Conservation (phyloP, 2,797 vertebrate species). For the Mormyrus hasselquistii region DNA sequence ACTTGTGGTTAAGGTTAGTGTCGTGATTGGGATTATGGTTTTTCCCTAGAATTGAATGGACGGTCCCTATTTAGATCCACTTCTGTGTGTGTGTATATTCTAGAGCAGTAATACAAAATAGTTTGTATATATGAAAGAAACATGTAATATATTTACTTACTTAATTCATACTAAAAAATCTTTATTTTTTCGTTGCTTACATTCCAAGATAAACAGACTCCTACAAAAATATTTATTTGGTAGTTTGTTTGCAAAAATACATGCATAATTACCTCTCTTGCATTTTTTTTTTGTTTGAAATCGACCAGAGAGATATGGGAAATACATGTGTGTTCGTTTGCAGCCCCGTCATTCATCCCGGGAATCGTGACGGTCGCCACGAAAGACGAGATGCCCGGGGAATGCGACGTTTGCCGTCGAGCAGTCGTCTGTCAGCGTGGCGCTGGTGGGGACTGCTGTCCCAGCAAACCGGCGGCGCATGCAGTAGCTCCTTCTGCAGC, state of each 20-base stretch:
- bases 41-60: no score
- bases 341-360: slow-evolving; percentile 36
- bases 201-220: background rate
- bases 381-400: background rate
- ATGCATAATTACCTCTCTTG: background rate
- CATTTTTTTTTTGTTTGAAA: background rate
- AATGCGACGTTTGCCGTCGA: background rate
- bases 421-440: background rate
- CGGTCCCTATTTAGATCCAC: no score
- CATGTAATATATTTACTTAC: background rate
- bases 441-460: background rate
- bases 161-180: background rate
- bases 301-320: background rate
- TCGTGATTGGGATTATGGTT: no score
- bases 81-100: background rate
- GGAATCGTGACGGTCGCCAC: background rate
- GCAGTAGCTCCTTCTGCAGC: background rate
- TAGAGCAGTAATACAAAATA: background rate
- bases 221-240: background rate
- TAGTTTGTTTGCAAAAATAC: background rate
- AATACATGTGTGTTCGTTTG: background rate
- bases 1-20: no score
- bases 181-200: background rate
- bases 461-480: background rate
- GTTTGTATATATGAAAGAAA: background rate